Evolutionary conservation across 2,113 vertebrate genomes (phyloP).

Genomic region (Bombycilla garrulus): DNA sequence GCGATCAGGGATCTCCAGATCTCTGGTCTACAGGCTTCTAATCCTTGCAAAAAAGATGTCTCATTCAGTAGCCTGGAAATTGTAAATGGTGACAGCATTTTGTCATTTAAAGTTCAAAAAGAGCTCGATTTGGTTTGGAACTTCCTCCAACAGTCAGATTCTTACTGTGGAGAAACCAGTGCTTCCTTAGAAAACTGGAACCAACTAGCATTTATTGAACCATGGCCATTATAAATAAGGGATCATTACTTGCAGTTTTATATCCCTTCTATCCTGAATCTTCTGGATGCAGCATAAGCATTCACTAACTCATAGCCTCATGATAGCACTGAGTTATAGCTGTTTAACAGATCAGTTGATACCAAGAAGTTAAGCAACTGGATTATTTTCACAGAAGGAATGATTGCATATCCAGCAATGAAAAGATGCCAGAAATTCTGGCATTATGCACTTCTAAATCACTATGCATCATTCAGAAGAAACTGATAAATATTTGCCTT

Average conservation of each 20-base stretch:
- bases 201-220: not conserved
- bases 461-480: not conserved
- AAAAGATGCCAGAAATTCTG: constrained; percentile 6
- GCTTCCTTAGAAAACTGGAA: not conserved
- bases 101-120: not conserved
- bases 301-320: not conserved
- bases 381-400: constrained; percentile 16
- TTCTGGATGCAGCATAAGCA: not conserved
- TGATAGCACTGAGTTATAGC: not conserved
- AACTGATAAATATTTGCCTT: constrained; percentile 6
- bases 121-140: not conserved
- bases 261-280: not conserved
- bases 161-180: not conserved
- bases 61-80: not conserved
- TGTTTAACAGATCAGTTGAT: not conserved
- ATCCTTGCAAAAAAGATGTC: not conserved
- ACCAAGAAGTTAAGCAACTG: not conserved
- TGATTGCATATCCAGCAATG: not conserved
- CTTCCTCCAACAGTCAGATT: not conserved
- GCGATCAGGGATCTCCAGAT: not conserved
- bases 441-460: not conserved
- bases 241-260: not conserved
- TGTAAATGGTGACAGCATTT: not conserved
- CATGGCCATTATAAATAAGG: not conserved
- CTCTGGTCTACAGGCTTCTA: not conserved